Evolutionary conservation across 1,140 invertebrate genomes (phyloP), one percentile per base, ranked within the genome.

Genomic region (Dufourea novaeangliae): DNA sequence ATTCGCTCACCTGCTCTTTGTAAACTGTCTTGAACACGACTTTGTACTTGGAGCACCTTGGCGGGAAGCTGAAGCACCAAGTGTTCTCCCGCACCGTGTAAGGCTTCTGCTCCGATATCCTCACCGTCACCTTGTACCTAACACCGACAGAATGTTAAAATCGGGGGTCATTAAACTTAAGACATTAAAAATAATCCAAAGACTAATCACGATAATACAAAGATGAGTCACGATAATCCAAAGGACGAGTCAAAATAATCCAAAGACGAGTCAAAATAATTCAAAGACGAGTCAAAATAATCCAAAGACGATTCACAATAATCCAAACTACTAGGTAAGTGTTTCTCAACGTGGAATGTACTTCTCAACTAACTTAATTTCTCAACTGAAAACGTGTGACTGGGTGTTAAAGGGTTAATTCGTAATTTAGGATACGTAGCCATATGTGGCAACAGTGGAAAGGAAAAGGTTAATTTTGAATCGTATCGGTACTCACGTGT

Each of bases 61-160:
- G 96, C 39, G 97, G 97, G 44, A 98, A 93, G 86, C 94, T 96
- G 10, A 97, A 93, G 92, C 97, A 98, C 95, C 96, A 98, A 0
- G 94, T 94, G 80, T 95, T 96, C 71, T 95, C 95, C 59, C 96
- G 94, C 50, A 96, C 94, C 91, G 97, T 96, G 83, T 96, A 97
- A 1, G 97, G 96, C 89, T 97, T 95, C 85, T 95, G 92, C 89
- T 96, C 96, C 1, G 96, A 95, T 44, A 97, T 94, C 81, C 93
- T 94, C 11, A 97, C 95, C 27, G 95, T 95, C 52, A 94, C 93
- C 46, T 94, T 94, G 86, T 96, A 97, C 66, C 96, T 97, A 88
- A 50, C 32, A 34, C 20, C 22, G 7, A 3, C 1, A 25, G 46
- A 34, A 12, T 41, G n/a, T 61, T 59, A 61, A 46, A 62, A 62